Evolutionary conservation across 2,113 vertebrate species (phyloP), one percentile per base, ranked within the genome.

Genomic region (Mormyrus iriodes): DNA sequence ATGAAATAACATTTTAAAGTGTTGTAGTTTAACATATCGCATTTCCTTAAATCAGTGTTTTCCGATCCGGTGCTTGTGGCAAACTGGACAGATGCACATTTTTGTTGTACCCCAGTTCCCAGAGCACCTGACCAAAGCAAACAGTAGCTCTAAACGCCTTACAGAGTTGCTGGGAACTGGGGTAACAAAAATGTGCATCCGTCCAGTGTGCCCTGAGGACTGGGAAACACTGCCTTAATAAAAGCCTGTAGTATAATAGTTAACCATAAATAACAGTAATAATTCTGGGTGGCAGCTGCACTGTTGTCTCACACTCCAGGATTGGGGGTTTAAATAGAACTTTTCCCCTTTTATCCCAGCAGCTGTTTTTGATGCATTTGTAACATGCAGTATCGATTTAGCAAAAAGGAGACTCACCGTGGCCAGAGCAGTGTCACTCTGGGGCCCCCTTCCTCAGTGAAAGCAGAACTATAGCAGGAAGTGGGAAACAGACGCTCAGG

Each of bases 401-500:
- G 85, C 27, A 44, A 86, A 35, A 48, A 12, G 2, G 13, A 53
- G 85, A 51, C n/a, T 0, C 2, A 53, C 4, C 3, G 15, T 3
- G 27, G 13, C 27, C 3, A 9, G 8, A 2, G 61, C 0, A 3
- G 9, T 12, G 46, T 48, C 3, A 19, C 17, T 86, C 8, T 13
- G 52, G 24, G 19, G 85, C 51, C 31, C 39, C 88, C 87, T 84
- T 61, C 86, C 55, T 4, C 21, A 83, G 58, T n/a, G 58, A 88
- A 91, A 91, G 90, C 89, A 93, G 93, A 94, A 94, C 90, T 92
- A 91, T 90, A 73, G 91, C 90, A 91, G 85, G 89, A 89, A 91
- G 90, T 92, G 90, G 92, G 92, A 91, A 92, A 91, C 90, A 89
- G 89, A 86, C n/a, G 82, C 90, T 79, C 83, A 21, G 85, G 90